A percentile compares a stretch with the other conserved stretches of the same genome.
These are phyloP conservation scores for Eupelmus urozonus DNA, from an alignment of 2,888 invertebrate genomes.

Conservation along the genomic window DNA sequence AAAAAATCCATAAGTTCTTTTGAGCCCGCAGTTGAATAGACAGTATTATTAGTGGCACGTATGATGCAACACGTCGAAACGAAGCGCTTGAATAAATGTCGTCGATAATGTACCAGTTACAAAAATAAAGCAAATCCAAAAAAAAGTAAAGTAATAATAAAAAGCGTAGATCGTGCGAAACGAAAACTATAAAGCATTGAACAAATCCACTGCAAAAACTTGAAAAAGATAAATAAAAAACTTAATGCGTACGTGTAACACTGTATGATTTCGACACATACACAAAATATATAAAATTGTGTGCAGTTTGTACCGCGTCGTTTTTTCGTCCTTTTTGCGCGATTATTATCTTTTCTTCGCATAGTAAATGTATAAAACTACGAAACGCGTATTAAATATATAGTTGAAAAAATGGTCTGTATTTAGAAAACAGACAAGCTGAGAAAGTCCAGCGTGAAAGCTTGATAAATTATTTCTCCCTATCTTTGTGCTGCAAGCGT, in stretches of 20 bases:
- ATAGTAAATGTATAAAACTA: constrained; percentile 29
- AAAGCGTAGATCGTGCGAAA: constrained; percentile 57
- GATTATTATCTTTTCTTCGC: neutral
- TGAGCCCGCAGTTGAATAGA: constrained; percentile 66
- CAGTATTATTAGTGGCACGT: constrained; percentile 71
- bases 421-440: constrained; percentile 26
- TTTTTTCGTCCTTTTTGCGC: neutral
- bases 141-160: constrained; percentile 53
- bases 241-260: constrained; percentile 42
- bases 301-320: constrained; percentile 14
- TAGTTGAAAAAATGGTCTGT: constrained; percentile 45
- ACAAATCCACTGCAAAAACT: constrained; percentile 36
- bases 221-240: constrained; percentile 45
- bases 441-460: constrained; percentile 12
- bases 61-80: constrained; percentile 50
- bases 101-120: constrained; percentile 27
- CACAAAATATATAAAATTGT: constrained; percentile 18
- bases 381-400: neutral
- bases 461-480: too few relatives aligned
- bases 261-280: constrained; percentile 45
- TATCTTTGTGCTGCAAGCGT: neutral
- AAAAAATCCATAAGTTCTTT: constrained; percentile 60
- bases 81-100: constrained; percentile 44
- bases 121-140: constrained; percentile 34
- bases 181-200: constrained; percentile 18